These are phyloP conservation scores for Rhagologus leucostigma DNA, from an alignment of 2,113 vertebrate species.

Conservation along the genomic window DNA sequence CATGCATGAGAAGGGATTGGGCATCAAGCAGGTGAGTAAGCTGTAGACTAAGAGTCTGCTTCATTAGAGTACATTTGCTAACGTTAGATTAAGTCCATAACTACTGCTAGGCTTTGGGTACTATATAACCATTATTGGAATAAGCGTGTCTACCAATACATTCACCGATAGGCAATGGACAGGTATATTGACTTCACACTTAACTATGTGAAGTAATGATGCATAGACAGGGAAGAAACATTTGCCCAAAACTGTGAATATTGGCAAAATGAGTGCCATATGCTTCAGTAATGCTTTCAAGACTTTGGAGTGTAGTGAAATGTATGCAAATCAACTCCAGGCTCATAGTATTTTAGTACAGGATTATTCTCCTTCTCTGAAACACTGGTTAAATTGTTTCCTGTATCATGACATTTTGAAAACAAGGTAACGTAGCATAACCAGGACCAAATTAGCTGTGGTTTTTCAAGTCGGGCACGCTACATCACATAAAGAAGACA, in stretches of 20 bases:
- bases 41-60: neutral
- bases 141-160: neutral
- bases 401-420: neutral
- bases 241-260: neutral
- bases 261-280: neutral
- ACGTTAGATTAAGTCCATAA: neutral
- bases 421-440: neutral
- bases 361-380: neutral
- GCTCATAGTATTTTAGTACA: neutral
- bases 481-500: neutral
- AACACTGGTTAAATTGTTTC: neutral
- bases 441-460: neutral
- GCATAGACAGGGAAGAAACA: neutral
- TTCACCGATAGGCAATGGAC: neutral
- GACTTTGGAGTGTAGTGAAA: neutral
- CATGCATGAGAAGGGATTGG: conserved; percentile 97
- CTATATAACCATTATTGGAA: neutral
- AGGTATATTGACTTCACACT: neutral
- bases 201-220: neutral
- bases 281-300: neutral
- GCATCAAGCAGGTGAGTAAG: conserved; percentile 90
- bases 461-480: neutral
- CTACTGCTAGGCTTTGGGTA: neutral
- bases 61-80: neutral
- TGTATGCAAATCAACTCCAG: neutral